Base-by-base conservation (phyloP, 1,140 invertebrate species). In the Drosophila tropicalis region DNA sequence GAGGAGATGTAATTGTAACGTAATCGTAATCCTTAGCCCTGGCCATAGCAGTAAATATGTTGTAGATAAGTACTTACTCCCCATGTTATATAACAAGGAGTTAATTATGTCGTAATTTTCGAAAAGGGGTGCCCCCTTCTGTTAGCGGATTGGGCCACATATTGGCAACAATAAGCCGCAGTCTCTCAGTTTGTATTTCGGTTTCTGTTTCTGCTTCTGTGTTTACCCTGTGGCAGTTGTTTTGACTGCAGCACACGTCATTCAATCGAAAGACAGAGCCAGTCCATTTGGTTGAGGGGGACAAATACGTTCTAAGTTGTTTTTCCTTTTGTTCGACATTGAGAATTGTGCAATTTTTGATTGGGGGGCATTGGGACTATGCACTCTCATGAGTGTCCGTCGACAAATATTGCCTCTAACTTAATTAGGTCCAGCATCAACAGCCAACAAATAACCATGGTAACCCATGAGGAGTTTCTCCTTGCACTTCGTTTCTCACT, bases 41-140 rank as follows among this genome's bases (percentile, higher is more conserved):
- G n/a, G 13, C 62, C 44, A 51, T 9, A 12, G 17, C 7, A 10
- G 3, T 41, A 32, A 15, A 47, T 29, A 51, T 39, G 29, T 47
- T 40, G 76, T 66, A 62, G 32, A 15, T 56, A 34, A 32, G 25
- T 57, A 47, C 19, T 15, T 47, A 51, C 44, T 51, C 10, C 79
- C 4, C 79, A 75, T 72, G 79, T 83, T 89, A 80, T 89, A 80
- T 86, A 86, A 87, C 79, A 80, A 83, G 79, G 72, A 87, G 83
- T 86, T 86, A 86, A 86, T 86, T 86, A 83, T 89, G 83, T 87
- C 84, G 81, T 87, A 86, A 86, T 87, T 80, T 80, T 64, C 44
- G 5, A 47, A 47, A 51, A 51, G 19, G 34, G n/a, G 67, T 54
- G 60, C 36, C 36, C 36, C 36, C 36, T 67, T 67, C 58, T 41